Base-by-base conservation (phyloP, 2,888 invertebrate genomes). In the Malachius bipustulatus region DNA sequence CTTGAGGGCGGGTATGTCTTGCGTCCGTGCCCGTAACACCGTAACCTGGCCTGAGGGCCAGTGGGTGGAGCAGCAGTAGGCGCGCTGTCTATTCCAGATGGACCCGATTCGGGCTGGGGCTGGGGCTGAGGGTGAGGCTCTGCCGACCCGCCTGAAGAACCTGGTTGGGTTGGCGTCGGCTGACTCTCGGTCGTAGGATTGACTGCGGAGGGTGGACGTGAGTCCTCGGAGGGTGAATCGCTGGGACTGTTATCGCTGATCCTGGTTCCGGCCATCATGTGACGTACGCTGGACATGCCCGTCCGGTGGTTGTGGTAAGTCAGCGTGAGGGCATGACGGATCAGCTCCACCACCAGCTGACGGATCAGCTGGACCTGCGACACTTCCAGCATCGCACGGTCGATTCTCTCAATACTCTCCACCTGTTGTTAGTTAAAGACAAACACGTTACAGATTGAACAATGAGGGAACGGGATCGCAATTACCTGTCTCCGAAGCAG, bases 311-410 rank as follows among this genome's bases (percentile, higher is more conserved):
- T 70, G 57, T 43, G 73, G 52, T 44, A 65, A 56, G 38, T 42
- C 24, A 51, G 37, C 14, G 45, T 46, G 10, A 70, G 58, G 44
- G 78, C 70, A 35, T 75, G 71, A 26, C 71, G 58, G 14, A 73
- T 70, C 40, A 79, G 61, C 49, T 73, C 73, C 39, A 74, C 70
- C 67, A 78, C 74, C 67, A 78, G 70, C 16, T 63, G 64, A 4
- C 77, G 67, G 35, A 79, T 65, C 46, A 73, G 69, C 44, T 72
- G 70, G 47, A 78, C 58, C 40, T 63, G 63, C n/a, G 58, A 54
- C 2, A 62, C 59, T 45, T 63, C 63, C 16, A 62, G 42, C 57
- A 60, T 60, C 3, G 60, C 59, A 16, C 62, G 40, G 40, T 63
- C 62, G 24, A 63, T 60, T 24, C 57, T 47, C 43, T 59, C 59